Evolutionary conservation across 2,888 invertebrate species (phyloP).

Genomic region (Cheilosia grossa): DNA sequence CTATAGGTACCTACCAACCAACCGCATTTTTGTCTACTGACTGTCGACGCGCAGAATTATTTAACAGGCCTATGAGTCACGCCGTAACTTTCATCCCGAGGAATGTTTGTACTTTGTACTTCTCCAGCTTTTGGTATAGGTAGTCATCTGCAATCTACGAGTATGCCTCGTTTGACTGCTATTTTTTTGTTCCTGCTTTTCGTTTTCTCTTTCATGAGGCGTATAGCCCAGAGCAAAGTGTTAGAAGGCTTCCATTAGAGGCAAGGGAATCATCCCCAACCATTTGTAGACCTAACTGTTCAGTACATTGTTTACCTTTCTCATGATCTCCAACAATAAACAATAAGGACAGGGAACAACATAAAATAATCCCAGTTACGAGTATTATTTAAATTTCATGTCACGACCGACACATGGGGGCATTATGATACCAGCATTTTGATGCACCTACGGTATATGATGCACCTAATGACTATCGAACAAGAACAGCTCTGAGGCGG

Average conservation of each 20-base stretch:
- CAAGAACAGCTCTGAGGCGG: no score
- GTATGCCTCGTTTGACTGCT: slow-evolving; percentile 22
- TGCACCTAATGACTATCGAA: slow-evolving; percentile 36
- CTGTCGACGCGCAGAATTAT: slow-evolving; percentile 72
- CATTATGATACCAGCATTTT: slow-evolving; percentile 60
- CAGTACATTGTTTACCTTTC: slow-evolving; percentile 61
- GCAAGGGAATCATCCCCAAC: slow-evolving; percentile 50
- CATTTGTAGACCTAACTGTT: slow-evolving; percentile 38
- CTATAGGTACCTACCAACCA: slow-evolving; percentile 15
- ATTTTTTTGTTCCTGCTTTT: not conserved
- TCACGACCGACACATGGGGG: slow-evolving; percentile 51
- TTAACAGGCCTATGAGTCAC: slow-evolving; percentile 70
- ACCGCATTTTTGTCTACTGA: slow-evolving; percentile 73
- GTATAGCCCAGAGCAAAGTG: slow-evolving; percentile 7
- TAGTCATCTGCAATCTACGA: slow-evolving; percentile 37
- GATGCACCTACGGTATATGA: slow-evolving; percentile 25
- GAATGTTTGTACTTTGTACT: slow-evolving; percentile 45
- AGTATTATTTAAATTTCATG: slow-evolving; percentile 54
- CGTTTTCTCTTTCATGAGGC: not conserved
- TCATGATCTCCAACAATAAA: slow-evolving; percentile 60
- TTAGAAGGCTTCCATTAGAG: slow-evolving; percentile 37
- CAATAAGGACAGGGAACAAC: slow-evolving; percentile 1
- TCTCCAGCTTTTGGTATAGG: slow-evolving; percentile 19
- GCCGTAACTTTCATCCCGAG: slow-evolving; percentile 62
- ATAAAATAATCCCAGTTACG: slow-evolving; percentile 25